These are phyloP conservation scores for Hipparchia semele DNA, from an alignment of 2,888 invertebrate species.

Conservation along the genomic window DNA sequence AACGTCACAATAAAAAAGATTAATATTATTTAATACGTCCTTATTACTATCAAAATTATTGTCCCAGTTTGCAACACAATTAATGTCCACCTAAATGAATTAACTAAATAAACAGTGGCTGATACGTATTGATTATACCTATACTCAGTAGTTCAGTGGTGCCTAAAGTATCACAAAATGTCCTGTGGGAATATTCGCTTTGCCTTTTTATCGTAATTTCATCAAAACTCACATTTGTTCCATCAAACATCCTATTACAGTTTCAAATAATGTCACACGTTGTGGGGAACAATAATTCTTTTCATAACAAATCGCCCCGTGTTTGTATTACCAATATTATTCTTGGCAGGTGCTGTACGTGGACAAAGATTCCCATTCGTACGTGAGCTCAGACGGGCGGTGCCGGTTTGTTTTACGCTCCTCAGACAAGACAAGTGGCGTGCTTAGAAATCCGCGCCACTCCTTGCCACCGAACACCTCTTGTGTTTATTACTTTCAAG, in stretches of 20 bases:
- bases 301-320: conserved; percentile 34
- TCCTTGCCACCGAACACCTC: conserved; percentile 92
- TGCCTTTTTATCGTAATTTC: too few relatives aligned
- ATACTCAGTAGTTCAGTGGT: too few relatives aligned
- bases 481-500: conserved; percentile 90
- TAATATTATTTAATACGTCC: too few relatives aligned
- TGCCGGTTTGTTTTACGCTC: conserved; percentile 91
- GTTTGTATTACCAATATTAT: conserved; percentile 39
- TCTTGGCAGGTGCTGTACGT: conserved; percentile 86
- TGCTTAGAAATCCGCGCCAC: conserved; percentile 89
- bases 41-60: too few relatives aligned
- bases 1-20: too few relatives aligned
- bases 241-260: background rate
- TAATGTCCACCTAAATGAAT: too few relatives aligned
- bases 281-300: conserved; percentile 18
- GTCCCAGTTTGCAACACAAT: too few relatives aligned
- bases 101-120: too few relatives aligned
- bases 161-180: too few relatives aligned
- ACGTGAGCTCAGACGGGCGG: conserved; percentile 87
- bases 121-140: too few relatives aligned
- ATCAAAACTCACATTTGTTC: too few relatives aligned
- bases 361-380: conserved; percentile 89
- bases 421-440: conserved; percentile 88
- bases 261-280: conserved; percentile 13
- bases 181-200: too few relatives aligned